Evolutionary conservation across 2,797 vertebrate genomes (phyloP).

Genomic region (Phataginus tetradactyla): DNA sequence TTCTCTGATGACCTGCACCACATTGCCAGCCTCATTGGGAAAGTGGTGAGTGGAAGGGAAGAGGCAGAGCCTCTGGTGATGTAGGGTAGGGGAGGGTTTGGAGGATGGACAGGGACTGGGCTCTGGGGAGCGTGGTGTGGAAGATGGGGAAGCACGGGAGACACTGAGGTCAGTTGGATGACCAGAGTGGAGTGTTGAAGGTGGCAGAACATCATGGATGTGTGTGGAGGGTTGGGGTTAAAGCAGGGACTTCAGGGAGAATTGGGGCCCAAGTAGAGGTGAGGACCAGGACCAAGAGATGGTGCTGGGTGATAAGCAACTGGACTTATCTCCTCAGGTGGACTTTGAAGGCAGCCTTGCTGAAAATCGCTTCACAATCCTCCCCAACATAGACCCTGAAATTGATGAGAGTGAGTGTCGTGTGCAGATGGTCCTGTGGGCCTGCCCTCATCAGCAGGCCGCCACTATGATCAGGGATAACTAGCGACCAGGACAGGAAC

Average conservation of each 20-base stretch:
- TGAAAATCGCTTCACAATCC: constrained; percentile 94
- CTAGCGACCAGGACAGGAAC: background rate
- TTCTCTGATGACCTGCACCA: constrained; percentile 94
- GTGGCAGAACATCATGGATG: background rate
- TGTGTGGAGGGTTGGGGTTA: background rate
- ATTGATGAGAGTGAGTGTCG: constrained; percentile 93
- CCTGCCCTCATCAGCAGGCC: background rate
- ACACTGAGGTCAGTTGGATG: background rate
- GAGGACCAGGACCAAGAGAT: background rate
- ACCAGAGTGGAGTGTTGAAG: background rate
- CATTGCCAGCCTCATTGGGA: constrained; percentile 92
- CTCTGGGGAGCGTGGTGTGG: background rate
- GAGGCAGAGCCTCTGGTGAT: background rate
- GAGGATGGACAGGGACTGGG: background rate
- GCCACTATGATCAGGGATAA: background rate
- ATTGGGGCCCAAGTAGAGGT: background rate
- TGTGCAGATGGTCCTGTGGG: background rate
- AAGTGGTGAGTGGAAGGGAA: constrained; percentile 89
- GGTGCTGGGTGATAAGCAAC: background rate
- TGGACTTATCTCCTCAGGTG: constrained; percentile 85
- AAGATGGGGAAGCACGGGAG: background rate
- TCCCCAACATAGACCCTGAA: constrained; percentile 92
- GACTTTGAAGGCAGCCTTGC: constrained; percentile 94
- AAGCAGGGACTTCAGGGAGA: background rate
- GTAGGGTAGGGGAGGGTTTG: background rate